Evolutionary conservation across 2,797 vertebrate genomes (phyloP), one percentile per base, ranked within the genome.

Genomic region (Delichon dasypus): DNA sequence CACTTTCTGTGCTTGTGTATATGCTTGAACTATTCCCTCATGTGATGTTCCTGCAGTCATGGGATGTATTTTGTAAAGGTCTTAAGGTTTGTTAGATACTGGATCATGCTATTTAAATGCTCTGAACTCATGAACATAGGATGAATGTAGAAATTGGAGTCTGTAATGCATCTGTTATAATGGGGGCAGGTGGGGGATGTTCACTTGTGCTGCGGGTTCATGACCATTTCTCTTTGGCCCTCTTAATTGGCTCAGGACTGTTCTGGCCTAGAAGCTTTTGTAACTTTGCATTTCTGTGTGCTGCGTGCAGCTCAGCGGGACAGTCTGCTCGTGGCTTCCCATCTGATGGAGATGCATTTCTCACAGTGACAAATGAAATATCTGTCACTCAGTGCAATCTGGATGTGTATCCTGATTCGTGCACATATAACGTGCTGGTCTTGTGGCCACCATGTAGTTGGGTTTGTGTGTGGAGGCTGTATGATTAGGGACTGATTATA

Each of bases 151-250:
- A 55, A 55, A 70, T 15, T 23, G 21, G 47, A 40, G 18, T 62
- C 42, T 44, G 26, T 82, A 87, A 70, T 17, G 6, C 13, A 21
- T 68, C 23, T 50, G 7, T 29, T 65, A 22, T 22, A 54, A 19
- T 32, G 17, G 11, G 7, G 2, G 0, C 0, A 2, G 12, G 23
- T 4, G 1, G 1, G 4, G 1, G 0, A 3, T 17, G 36, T 50
- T 29, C 11, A 16, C 21, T 72, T 74, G 40, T 61, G 29, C 45
- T 57, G 61, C 34, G 54, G 50, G 13, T 80, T 76, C 0, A 0
- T 47, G 19, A 26, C 29, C 25, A 17, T 64, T 70, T 51, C 20
- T 22, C 38, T 29, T 75, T 48, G 32, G 13, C 27, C 27, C 16
- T 62, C 10, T 50, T 73, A 57, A 50, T n/a, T 88, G 53, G 3